A percentile compares a stretch with the other conserved stretches of the same genome.
Conservation (phyloP, 2,797 vertebrate species). For the Miichthys miiuy region DNA sequence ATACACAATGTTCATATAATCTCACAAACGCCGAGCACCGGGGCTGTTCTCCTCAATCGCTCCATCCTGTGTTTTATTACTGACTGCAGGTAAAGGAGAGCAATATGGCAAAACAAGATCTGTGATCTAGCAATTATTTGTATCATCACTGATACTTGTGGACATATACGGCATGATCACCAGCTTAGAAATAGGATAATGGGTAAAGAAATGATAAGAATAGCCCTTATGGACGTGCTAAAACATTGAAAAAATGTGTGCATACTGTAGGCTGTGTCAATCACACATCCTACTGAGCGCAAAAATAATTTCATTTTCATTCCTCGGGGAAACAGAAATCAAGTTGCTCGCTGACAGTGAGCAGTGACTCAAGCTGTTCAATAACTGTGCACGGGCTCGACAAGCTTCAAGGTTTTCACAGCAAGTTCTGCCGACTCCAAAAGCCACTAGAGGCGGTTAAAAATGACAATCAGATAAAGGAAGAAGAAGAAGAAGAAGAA, state of each 20-base stretch:
- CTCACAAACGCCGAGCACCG: slow-evolving; percentile 19
- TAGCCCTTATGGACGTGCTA: slow-evolving; percentile 20
- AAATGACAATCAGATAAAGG: slow-evolving; percentile 57
- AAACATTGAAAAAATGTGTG: slow-evolving; percentile 28
- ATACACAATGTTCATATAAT: slow-evolving; percentile 32
- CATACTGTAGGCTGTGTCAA: slow-evolving; percentile 53
- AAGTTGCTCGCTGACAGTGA: slow-evolving; percentile 70
- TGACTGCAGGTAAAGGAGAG: slow-evolving; percentile 21
- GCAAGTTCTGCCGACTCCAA: slow-evolving; percentile 24
- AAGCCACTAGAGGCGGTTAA: slow-evolving; percentile 51
- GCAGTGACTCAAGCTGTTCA: slow-evolving; percentile 69
- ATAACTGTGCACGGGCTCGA: slow-evolving; percentile 41
- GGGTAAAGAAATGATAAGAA: slow-evolving; percentile 1
- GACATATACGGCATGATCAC: neutral
- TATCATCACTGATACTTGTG: neutral
- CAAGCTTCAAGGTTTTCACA: slow-evolving; percentile 48
- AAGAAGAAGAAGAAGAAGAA: slow-evolving; percentile 1
- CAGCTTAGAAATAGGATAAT: neutral
- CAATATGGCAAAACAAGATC: neutral
- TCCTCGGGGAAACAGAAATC: slow-evolving; percentile 69
- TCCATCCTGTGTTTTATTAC: slow-evolving; percentile 1
- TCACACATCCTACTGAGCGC: slow-evolving; percentile 57
- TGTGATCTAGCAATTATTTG: neutral
- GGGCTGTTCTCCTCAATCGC: slow-evolving; percentile 21
- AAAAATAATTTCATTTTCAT: slow-evolving; percentile 64